Conservation (phyloP, 2,888 invertebrate species). For the Acheta domesticus region DNA sequence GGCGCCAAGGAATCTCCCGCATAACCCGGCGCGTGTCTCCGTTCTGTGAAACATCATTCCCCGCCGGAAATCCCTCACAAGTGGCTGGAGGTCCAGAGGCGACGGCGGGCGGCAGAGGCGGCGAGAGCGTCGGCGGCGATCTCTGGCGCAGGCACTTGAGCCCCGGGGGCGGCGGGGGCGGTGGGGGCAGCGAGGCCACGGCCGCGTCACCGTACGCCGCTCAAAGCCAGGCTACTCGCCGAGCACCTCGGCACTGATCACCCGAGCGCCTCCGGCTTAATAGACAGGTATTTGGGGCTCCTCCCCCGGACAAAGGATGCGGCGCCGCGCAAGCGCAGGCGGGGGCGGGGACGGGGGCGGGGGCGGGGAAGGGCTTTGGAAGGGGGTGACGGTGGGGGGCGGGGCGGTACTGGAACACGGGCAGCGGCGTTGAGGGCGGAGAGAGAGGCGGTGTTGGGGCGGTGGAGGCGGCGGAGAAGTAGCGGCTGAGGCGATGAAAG, state of each 20-base stretch:
- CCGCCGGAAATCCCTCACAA: too few species aligned
- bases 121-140: too few species aligned
- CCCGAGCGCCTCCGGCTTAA: neutral
- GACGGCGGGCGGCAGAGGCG: too few species aligned
- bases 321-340: neutral
- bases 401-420: neutral
- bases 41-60: too few species aligned
- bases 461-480: neutral
- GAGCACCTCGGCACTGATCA: neutral
- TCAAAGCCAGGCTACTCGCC: neutral
- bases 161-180: too few species aligned
- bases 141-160: too few species aligned
- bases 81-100: too few species aligned
- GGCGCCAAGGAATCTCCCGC: too few species aligned
- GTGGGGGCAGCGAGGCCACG: too few species aligned
- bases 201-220: neutral
- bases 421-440: neutral
- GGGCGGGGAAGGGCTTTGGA: neutral
- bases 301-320: neutral
- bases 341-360: neutral
- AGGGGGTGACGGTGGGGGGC: neutral
- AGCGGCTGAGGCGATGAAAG: neutral
- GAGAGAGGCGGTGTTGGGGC: neutral
- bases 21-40: too few species aligned
- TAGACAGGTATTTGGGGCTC: neutral